phyloP scores from a whole-genome alignment of 2,888 invertebrate genomes.

The Cerceris ruficornis region DNA sequence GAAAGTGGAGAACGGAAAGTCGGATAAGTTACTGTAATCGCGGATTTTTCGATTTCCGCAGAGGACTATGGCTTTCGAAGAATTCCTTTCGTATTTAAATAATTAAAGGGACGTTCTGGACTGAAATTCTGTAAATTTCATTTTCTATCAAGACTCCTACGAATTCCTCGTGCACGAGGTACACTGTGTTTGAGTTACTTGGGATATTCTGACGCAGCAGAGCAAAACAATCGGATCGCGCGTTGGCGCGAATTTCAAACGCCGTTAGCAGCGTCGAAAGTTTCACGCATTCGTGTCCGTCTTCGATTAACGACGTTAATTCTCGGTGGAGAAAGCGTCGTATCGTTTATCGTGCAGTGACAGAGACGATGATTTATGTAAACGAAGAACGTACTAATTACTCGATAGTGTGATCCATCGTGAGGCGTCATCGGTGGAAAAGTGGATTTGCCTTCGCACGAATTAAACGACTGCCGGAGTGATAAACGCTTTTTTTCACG shows the following conservation, averaged over 20 bases:
- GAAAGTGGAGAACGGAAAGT: too few species aligned
- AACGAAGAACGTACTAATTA: constrained; percentile 58
- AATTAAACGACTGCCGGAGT: constrained; percentile 27
- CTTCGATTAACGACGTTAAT: constrained; percentile 39
- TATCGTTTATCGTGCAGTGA: constrained; percentile 33
- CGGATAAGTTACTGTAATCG: too few species aligned
- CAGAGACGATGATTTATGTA: constrained; percentile 61
- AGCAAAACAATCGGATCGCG: constrained; percentile 2
- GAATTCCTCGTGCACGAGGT: too few species aligned
- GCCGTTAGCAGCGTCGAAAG: neutral
- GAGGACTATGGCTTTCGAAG: too few species aligned
- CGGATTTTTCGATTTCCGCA: too few species aligned
- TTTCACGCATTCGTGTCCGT: constrained; percentile 2
- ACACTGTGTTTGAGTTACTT: too few species aligned
- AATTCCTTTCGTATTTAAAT: too few species aligned
- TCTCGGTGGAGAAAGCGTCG: constrained; percentile 46
- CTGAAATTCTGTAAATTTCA: too few species aligned
- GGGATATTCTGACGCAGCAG: too few species aligned
- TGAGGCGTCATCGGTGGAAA: constrained; percentile 25
- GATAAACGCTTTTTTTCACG: constrained; percentile 27
- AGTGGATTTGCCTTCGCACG: constrained; percentile 12
- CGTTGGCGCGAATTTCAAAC: constrained; percentile 4
- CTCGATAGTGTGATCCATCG: constrained; percentile 51
- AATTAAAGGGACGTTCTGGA: too few species aligned
- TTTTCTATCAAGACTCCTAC: too few species aligned